phyloP scores from a whole-genome alignment of 2,888 invertebrate genomes.

The Himalopsyche japonica region DNA sequence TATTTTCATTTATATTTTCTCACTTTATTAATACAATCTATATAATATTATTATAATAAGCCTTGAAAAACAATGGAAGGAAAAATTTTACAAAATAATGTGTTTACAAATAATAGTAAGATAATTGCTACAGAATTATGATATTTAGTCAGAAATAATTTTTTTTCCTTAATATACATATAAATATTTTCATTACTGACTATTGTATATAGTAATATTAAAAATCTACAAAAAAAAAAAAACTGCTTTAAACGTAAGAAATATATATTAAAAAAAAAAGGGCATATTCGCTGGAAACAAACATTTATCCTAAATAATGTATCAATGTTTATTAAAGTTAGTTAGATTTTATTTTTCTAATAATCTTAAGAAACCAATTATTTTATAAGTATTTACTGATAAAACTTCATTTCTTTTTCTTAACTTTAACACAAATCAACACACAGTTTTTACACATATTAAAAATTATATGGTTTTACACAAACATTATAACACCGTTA shows the following conservation, averaged over 20 bases:
- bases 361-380: background rate
- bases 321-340: background rate
- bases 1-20: background rate
- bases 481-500: background rate
- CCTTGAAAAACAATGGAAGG: background rate
- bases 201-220: background rate
- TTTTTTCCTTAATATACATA: background rate
- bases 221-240: background rate
- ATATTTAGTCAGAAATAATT: background rate
- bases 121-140: background rate
- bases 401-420: background rate
- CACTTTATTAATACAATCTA: slow-evolving; percentile 1
- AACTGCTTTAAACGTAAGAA: background rate
- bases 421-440: background rate
- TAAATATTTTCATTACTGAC: background rate
- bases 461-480: background rate
- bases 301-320: background rate
- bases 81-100: background rate
- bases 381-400: background rate
- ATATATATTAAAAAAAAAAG: background rate
- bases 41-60: background rate
- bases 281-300: background rate
- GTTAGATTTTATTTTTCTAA: background rate
- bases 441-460: background rate
- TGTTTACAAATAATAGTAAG: background rate